phyloP scores from a whole-genome alignment of 2,797 vertebrate species.

The Mormyrops boulengeri region DNA sequence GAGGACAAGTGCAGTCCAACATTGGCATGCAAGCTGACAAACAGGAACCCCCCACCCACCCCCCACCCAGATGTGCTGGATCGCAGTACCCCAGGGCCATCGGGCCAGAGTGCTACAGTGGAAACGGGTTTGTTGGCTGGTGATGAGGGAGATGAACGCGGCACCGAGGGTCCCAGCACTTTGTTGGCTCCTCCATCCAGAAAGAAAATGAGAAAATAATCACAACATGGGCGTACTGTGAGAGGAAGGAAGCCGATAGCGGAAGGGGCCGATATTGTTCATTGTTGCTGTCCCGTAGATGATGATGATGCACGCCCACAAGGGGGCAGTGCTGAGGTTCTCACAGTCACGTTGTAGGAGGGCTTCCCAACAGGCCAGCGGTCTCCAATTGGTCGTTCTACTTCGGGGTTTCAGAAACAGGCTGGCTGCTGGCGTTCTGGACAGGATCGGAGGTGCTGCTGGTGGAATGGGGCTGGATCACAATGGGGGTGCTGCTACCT shows the following conservation, averaged over 20 bases:
- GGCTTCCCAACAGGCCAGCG: background rate
- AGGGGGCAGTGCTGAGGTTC: constrained; percentile 17
- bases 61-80: background rate
- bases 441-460: constrained; percentile 43
- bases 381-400: constrained; percentile 19
- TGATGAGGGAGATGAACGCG: background rate
- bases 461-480: constrained; percentile 52
- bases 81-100: background rate
- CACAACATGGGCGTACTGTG: background rate
- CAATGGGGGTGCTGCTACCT: constrained; percentile 44
- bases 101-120: background rate
- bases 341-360: constrained; percentile 19
- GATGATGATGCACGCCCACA: background rate
- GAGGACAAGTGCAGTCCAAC: constrained; percentile 35
- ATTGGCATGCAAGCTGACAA: constrained; percentile 45
- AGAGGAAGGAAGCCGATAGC: background rate
- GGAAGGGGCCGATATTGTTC: background rate
- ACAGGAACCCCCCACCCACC: background rate
- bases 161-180: background rate
- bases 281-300: background rate
- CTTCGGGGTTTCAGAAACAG: constrained; percentile 33
- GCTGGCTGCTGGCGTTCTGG: constrained; percentile 47
- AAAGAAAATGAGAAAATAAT: background rate
- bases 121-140: background rate
- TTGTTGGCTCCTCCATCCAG: constrained; percentile 1